Conservation (phyloP, 2,888 invertebrate species). For the Helobdella robusta region DNA sequence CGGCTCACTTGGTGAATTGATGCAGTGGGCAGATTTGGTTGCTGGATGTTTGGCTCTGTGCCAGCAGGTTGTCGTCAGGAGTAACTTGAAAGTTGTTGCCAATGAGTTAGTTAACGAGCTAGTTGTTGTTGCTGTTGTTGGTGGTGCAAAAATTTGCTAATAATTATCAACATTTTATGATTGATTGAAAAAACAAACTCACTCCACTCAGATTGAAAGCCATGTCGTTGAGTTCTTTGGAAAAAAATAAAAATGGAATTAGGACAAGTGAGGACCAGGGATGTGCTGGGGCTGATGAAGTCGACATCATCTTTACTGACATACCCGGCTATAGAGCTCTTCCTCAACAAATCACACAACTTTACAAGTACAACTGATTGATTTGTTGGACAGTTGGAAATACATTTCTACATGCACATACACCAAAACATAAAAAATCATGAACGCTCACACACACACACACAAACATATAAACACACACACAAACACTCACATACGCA, state of each 20-base stretch:
- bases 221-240: no score
- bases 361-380: constrained; percentile 28
- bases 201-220: no score
- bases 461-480: no score
- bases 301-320: constrained; percentile 31
- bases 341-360: constrained; percentile 19
- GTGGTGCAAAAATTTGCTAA: not conserved
- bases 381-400: no score
- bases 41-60: constrained; percentile 26
- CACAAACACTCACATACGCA: no score
- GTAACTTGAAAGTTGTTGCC: constrained; percentile 18
- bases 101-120: constrained; percentile 9
- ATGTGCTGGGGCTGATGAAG: constrained; percentile 17
- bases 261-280: not conserved
- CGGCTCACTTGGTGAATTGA: constrained; percentile 29
- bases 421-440: no score
- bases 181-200: not conserved
- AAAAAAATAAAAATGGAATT: no score
- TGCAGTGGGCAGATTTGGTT: constrained; percentile 31
- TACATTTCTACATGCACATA: no score
- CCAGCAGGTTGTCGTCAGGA: constrained; percentile 25
- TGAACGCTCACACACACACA: no score
- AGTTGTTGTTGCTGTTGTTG: not conserved
- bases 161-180: not conserved
- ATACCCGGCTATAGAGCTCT: constrained; percentile 27